Percentiles rank a stretch among this genome's conserved stretches.
phyloP scores from a whole-genome alignment of 2,797 vertebrate species.

The Oreonectes daqikongensis region DNA sequence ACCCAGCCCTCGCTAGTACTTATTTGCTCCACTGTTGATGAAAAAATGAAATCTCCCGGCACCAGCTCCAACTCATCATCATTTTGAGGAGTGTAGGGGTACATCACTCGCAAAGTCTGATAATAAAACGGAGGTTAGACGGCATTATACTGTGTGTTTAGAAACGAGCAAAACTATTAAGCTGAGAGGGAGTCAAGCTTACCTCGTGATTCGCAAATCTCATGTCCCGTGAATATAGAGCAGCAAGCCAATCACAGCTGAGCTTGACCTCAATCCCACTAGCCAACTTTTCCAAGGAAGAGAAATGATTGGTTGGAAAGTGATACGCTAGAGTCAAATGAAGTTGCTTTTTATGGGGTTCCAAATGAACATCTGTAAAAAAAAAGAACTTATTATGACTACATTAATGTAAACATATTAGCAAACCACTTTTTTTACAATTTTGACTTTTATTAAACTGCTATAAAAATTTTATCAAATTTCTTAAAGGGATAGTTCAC shows the following conservation, averaged over 20 bases:
- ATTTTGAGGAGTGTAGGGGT: slow-evolving; percentile 94
- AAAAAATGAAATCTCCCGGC: slow-evolving; percentile 94
- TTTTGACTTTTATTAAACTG: no score
- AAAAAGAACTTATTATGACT: not conserved
- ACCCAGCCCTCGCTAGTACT: slow-evolving; percentile 96
- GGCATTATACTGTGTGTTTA: not conserved
- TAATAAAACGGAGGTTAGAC: slow-evolving; percentile 7
- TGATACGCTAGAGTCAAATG: slow-evolving; percentile 97
- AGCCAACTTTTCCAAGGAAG: slow-evolving; percentile 89
- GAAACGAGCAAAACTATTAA: not conserved
- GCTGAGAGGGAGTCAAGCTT: not conserved
- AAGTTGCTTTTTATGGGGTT: slow-evolving; percentile 97
- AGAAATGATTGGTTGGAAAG: slow-evolving; percentile 89
- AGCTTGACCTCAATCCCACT: slow-evolving; percentile 87
- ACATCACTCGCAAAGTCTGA: slow-evolving; percentile 94
- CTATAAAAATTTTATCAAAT: no score
- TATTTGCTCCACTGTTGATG: slow-evolving; percentile 88
- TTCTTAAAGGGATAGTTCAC: no score
- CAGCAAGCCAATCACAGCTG: slow-evolving; percentile 92
- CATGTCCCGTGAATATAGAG: slow-evolving; percentile 94
- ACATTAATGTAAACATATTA: no score
- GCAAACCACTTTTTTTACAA: no score
- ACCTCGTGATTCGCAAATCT: slow-evolving; percentile 96
- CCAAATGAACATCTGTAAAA: slow-evolving; percentile 86
- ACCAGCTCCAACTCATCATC: slow-evolving; percentile 95